Percentiles rank a stretch among this genome's conserved stretches.
Conservation (phyloP, 1,140 invertebrate genomes). For the Philotrypesis tridentata region DNA sequence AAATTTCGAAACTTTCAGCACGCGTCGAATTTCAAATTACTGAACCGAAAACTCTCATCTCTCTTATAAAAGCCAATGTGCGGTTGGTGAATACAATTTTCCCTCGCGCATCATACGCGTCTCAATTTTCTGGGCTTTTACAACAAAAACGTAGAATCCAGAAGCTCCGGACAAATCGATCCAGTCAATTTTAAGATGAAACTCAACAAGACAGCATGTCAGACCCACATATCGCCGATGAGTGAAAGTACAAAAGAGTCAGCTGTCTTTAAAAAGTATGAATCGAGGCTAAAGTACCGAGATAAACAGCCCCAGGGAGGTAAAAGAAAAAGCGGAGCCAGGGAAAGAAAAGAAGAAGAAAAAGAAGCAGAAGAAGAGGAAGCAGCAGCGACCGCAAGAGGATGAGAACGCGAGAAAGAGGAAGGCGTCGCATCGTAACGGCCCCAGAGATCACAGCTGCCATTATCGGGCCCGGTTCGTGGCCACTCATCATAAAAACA, state of each 20-base stretch:
- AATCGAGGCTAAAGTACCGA: slow-evolving; percentile 26
- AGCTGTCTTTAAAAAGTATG: neutral
- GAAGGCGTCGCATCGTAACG: slow-evolving; percentile 20
- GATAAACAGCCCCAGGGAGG: slow-evolving; percentile 21
- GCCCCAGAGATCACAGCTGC: slow-evolving; percentile 37
- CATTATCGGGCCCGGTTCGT: slow-evolving; percentile 22
- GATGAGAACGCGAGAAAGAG: neutral
- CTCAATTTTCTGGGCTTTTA: neutral
- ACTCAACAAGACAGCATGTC: no score
- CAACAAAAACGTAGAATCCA: neutral
- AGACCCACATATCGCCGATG: neutral
- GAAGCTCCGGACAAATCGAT: neutral
- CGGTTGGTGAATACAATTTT: neutral
- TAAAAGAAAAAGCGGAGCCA: neutral
- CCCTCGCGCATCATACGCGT: no score
- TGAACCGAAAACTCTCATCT: neutral
- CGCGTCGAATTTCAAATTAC: neutral
- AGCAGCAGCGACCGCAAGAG: neutral
- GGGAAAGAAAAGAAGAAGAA: neutral
- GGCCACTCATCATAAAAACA: slow-evolving; percentile 31
- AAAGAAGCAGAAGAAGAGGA: neutral
- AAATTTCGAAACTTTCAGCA: neutral
- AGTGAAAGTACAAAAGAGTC: neutral
- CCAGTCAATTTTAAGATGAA: neutral
- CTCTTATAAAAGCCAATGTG: neutral